Conservation (phyloP, 92 coral and sea anemone genomes). For the Zoanthus sociatus region DNA sequence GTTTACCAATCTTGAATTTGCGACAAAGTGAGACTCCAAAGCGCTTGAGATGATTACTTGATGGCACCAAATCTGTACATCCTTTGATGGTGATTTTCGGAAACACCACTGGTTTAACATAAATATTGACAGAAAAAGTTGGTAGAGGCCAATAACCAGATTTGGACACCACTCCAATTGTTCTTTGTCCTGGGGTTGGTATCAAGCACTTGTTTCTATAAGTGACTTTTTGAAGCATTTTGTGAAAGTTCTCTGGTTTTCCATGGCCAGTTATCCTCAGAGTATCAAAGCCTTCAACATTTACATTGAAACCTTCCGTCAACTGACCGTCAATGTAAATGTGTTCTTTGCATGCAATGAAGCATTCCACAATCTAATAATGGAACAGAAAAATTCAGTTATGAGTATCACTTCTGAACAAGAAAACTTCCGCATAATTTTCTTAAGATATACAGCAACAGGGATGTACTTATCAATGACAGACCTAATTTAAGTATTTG, state of each 20-base stretch:
- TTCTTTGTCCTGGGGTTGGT: constrained; percentile 89
- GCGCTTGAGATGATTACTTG: constrained; percentile 49
- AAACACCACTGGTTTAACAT: constrained; percentile 67
- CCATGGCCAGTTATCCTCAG: constrained; percentile 83
- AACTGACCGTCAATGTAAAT: constrained; percentile 78
- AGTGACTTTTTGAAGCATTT: constrained; percentile 71
- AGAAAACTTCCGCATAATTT: no score
- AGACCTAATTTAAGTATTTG: no score
- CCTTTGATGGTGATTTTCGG: constrained; percentile 76
- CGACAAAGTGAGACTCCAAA: constrained; percentile 78
- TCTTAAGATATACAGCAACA: no score
- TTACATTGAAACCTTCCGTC: constrained; percentile 78
- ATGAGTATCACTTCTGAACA: neutral
- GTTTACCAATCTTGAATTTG: constrained; percentile 61
- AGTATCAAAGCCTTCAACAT: constrained; percentile 55
- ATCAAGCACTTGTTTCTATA: constrained; percentile 85
- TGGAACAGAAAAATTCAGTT: neutral
- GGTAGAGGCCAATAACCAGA: constrained; percentile 58
- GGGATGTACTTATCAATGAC: neutral
- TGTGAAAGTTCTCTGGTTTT: constrained; percentile 77
- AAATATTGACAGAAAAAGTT: constrained; percentile 54
- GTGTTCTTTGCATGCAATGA: constrained; percentile 88
- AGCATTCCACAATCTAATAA: constrained; percentile 76
- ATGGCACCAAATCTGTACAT: constrained; percentile 57
- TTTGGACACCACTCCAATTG: constrained; percentile 64